Percentiles rank a stretch among this genome's conserved stretches.
These are phyloP conservation scores for Neomonachus schauinslandi DNA, from an alignment of 2,113 vertebrate species.

Conservation along the genomic window DNA sequence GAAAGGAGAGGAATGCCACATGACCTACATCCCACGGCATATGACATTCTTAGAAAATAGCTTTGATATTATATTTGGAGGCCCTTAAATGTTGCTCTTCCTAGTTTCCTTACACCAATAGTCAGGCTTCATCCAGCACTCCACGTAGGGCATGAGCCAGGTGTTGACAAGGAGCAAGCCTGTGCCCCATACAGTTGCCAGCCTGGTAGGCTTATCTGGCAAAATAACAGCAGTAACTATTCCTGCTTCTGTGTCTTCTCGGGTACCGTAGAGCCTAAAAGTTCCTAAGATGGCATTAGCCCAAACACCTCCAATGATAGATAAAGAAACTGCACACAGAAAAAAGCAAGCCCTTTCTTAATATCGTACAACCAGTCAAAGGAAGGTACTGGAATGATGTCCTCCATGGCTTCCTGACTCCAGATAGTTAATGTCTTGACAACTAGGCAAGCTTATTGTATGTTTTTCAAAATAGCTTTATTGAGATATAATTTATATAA, in stretches of 20 bases:
- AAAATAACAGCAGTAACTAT: neutral
- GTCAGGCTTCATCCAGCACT: accelerated
- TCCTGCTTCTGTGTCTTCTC: neutral
- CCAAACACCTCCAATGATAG: neutral
- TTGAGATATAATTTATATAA: neutral
- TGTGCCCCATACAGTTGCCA: neutral
- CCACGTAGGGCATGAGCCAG: accelerated
- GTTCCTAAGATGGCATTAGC: neutral
- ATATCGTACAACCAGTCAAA: neutral
- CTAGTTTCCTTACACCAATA: neutral
- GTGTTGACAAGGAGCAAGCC: neutral
- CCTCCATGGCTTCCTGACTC: neutral
- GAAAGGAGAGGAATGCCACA: neutral
- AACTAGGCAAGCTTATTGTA: neutral
- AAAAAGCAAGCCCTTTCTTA: neutral
- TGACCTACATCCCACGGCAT: neutral
- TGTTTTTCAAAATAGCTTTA: neutral
- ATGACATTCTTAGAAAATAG: neutral
- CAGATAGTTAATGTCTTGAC: neutral
- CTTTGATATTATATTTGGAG: neutral
- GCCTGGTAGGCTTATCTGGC: neutral
- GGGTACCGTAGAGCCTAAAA: neutral
- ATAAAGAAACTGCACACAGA: neutral
- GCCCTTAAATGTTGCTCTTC: neutral
- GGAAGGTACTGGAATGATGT: neutral